Conservation (phyloP, 2,113 vertebrate species). For the Grammomys surdaster region DNA sequence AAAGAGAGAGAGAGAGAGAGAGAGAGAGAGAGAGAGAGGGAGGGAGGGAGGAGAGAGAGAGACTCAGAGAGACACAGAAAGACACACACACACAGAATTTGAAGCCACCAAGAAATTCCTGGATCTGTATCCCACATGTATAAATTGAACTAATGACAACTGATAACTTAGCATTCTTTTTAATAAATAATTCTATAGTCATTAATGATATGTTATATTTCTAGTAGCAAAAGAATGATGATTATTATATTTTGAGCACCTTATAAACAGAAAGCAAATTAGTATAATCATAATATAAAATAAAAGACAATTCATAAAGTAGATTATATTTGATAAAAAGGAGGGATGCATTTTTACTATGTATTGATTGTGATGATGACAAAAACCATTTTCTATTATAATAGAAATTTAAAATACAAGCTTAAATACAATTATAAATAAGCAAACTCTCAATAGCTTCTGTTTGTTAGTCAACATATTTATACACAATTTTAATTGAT, state of each 20-base stretch:
- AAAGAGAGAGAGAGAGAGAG: no score
- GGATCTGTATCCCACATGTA: not conserved
- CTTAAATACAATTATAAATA: slow-evolving; percentile 28
- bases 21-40: no score
- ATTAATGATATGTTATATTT: slow-evolving; percentile 26
- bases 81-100: not conserved
- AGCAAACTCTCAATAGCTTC: not conserved
- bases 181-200: slow-evolving; percentile 16
- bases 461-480: not conserved
- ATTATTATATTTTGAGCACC: not conserved
- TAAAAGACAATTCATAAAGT: slow-evolving; percentile 18
- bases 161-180: slow-evolving; percentile 1
- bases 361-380: slow-evolving; percentile 42
- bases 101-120: not conserved
- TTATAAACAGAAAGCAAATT: not conserved
- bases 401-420: not conserved
- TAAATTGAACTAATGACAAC: slow-evolving; percentile 42
- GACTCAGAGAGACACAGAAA: no score
- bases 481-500: not conserved
- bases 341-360: not conserved
- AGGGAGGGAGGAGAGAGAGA: no score
- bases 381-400: not conserved
- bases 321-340: not conserved
- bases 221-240: not conserved
- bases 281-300: slow-evolving; percentile 24